Evolutionary conservation across 2,888 invertebrate genomes (phyloP).

Genomic region (Polia nebulosa): DNA sequence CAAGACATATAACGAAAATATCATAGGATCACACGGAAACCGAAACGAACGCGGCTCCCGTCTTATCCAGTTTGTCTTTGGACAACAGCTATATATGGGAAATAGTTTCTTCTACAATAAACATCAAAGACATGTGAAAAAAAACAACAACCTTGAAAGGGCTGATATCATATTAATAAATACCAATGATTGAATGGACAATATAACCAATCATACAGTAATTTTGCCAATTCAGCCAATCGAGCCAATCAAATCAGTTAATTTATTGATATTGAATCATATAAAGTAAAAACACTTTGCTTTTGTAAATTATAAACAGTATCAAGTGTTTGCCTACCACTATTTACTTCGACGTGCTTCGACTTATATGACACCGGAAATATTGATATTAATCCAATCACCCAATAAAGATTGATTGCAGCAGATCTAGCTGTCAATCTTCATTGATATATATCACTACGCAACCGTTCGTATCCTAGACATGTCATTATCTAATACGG

Average conservation of each 20-base stretch:
- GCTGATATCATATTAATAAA: background rate
- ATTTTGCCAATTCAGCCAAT: slow-evolving; percentile 33
- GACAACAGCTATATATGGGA: too few relatives aligned
- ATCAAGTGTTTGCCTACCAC: background rate
- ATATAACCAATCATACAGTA: background rate
- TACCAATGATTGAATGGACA: background rate
- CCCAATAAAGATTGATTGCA: slow-evolving; percentile 34
- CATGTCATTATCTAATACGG: slow-evolving; percentile 13
- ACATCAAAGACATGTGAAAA: too few relatives aligned
- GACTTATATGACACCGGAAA: slow-evolving; percentile 34
- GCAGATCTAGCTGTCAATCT: slow-evolving; percentile 35
- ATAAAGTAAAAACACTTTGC: background rate
- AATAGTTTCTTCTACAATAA: too few relatives aligned
- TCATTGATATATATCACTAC: slow-evolving; percentile 10
- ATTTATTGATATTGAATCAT: slow-evolving; percentile 10
- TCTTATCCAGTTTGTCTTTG: too few relatives aligned
- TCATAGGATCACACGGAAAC: too few relatives aligned
- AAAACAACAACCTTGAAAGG: background rate
- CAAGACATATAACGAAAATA: too few relatives aligned
- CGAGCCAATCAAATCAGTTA: background rate
- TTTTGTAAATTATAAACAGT: background rate
- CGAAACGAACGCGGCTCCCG: too few relatives aligned
- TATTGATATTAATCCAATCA: slow-evolving; percentile 30
- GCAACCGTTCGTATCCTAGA: slow-evolving; percentile 2
- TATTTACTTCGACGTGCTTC: background rate